Evolutionary conservation across 2,888 invertebrate species (phyloP).

Genomic region (Toxonevra muliebris): DNA sequence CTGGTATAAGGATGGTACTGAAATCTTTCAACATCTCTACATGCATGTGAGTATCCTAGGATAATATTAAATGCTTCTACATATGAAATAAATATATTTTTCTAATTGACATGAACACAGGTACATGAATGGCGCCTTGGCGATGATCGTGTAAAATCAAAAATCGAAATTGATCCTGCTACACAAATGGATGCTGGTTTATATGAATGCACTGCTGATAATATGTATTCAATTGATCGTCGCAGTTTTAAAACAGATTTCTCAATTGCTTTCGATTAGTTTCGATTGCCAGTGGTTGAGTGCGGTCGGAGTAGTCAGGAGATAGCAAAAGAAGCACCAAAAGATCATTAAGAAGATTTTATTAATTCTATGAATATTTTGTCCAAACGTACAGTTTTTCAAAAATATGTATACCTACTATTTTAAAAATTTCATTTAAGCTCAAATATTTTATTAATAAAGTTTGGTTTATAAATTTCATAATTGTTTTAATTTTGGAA

Average conservation of each 20-base stretch:
- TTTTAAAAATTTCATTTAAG: too few species aligned
- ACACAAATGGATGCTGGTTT: constrained; percentile 97
- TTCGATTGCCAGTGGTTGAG: not conserved
- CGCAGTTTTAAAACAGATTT: constrained; percentile 94
- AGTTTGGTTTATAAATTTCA: too few species aligned
- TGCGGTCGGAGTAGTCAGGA: too few species aligned
- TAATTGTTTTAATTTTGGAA: too few species aligned
- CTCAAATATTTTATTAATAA: too few species aligned
- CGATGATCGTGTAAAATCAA: constrained; percentile 85
- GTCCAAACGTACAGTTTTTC: too few species aligned
- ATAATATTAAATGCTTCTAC: not conserved
- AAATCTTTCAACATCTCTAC: constrained; percentile 89
- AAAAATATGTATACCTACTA: too few species aligned
- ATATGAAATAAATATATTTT: not conserved
- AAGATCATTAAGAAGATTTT: too few species aligned
- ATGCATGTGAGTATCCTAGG: constrained; percentile 77
- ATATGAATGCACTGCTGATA: constrained; percentile 93
- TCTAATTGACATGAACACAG: constrained; percentile 62
- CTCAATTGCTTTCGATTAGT: constrained; percentile 85
- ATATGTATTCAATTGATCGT: constrained; percentile 91
- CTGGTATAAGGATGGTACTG: constrained; percentile 95
- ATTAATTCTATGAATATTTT: too few species aligned
- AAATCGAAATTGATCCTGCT: constrained; percentile 93
- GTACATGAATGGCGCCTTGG: constrained; percentile 90
- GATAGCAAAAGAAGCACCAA: too few species aligned